Base-by-base conservation (phyloP, 1,140 invertebrate species). In the Subanguina moxae region DNA sequence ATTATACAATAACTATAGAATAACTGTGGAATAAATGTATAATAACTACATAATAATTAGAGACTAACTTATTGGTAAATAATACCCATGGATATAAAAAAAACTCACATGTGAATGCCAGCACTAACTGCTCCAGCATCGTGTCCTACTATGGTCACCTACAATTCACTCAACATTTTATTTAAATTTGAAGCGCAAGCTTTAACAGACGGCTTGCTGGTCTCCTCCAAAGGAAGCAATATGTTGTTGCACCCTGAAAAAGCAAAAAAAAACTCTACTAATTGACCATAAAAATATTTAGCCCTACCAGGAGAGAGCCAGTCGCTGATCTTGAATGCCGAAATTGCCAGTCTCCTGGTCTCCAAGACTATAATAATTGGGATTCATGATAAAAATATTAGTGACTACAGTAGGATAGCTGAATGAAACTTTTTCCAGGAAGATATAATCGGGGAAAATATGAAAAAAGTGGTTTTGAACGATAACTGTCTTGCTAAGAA, bases 111-210 rank as follows among this genome's bases (percentile, higher is more conserved):
- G 17, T 92, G 91, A 9, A 91, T 85, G 43, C 83, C 84, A 0
- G 92, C 90, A 23, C 90, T 91, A 23, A 90, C 90, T 7, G 90
- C 91, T 0, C 92, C 92, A 0, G 91, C 91, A 71, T 78, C 80
- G 57, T 85, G 80, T 5, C 87, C 87, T 67, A 86, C 84, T 64
- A 21, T 52, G n/a, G 48, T 52, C 48, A 52, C 48, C 48, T 13
- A 43, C 62, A 68, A n/a, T 61, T 19, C 42, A 43, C 27, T 3
- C 3, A 19, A n/a, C n/a, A n/a, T n/a, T n/a, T n/a, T n/a, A n/a
- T n/a, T n/a, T n/a, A n/a, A n/a, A n/a, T n/a, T 52, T 52, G 56
- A 17, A 5, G 56, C 11, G 17, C 8, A 25, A 38, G 27, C n/a
- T 28, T 15, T 5, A 23, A 57, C 0, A n/a, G n/a, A 87, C 78